Base-by-base conservation (phyloP, 2,113 vertebrate species). In the Oryzias javanicus region DNA sequence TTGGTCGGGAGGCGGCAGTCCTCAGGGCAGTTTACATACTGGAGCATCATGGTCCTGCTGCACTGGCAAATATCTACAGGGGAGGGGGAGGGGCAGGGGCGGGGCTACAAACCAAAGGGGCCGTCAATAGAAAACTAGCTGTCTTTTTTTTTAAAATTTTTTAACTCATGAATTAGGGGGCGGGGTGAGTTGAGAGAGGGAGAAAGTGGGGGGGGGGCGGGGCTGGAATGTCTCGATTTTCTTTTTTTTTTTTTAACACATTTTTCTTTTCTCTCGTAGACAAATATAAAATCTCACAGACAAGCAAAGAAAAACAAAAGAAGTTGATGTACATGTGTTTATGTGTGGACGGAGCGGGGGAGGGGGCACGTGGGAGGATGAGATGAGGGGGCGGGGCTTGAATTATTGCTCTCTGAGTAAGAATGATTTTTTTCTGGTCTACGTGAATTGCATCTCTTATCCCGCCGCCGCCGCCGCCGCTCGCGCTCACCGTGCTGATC, bases 321-420 rank as follows among this genome's bases (percentile, higher is more conserved):
- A 55, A 83, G 64, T 62, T 63, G 54, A 74, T 76, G 74, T 67
- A n/a, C 19, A 19, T n/a, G 74, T 78, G 54, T 63, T 14, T 45
- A 45, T 73, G 73, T 70, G 51, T 8, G 42, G 72, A 60, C 40
- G 55, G 57, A 60, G 19, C 19, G 55, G 41, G n/a, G 3, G 72
- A n/a, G n/a, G n/a, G n/a, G n/a, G n/a, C n/a, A n/a, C n/a, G n/a
- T n/a, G 27, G 25, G 10, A 12, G 41, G 53, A 24, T 25, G 60
- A 47, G 55, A 42, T 6, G 58, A n/a, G n/a, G 63, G 57, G 15
- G 27, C 53, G 74, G 64, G 81, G 67, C 50, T 42, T 88, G 78
- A 86, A 89, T 92, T 92, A 92, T 92, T 92, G 91, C 91, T 92
- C 89, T 92, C 88, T 76, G 86, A 90, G 86, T 82, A 83, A 75